Base-by-base conservation (phyloP, 2,888 invertebrate genomes). In the Noctua janthe region DNA sequence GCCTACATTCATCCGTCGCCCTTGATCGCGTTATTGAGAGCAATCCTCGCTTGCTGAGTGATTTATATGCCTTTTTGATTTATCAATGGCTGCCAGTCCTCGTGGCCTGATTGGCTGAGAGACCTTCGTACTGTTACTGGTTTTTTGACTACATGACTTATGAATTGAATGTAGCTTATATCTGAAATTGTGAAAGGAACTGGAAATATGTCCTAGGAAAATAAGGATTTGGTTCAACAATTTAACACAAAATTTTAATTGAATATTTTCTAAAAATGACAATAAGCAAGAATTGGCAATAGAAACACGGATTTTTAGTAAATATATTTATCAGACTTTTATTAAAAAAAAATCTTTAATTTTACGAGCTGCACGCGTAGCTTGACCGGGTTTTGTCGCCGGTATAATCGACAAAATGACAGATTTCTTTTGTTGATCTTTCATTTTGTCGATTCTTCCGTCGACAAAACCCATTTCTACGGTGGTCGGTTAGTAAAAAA, bases 21-120 rank as follows among this genome's bases (percentile, higher is more conserved):
- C 88, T 85, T 85, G 85, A 85, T 85, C 75, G 69, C 64, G 39
- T 78, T 78, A 85, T 87, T 77, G 82, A 79, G 49, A 82, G 81
- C 76, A 76, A 82, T 77, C 59, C 72, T 72, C 76, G 56, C 78
- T 69, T 35, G 62, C 54, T 17, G 75, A 76, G 51, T 85, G 78
- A 83, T 78, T 81, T 83, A 75, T 86, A 78, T 74, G 51, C 67
- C 78, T 72, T 77, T 81, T 78, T 80, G 76, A 88, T 88, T 81
- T 79, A 78, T 81, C 81, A 81, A 78, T 75, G 49, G 71, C 62
- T 77, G 51, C 72, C 64, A 72, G 74, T 51, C 54, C 54, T 66
- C 62, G 13, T 43, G 20, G 35, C n/a, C 62, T 82, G 86, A 84
- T 85, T 82, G 85, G 72, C 51, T 78, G 77, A 77, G 17, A 54